Conservation (phyloP, 2,113 vertebrate species). For the Pitta sordida region DNA sequence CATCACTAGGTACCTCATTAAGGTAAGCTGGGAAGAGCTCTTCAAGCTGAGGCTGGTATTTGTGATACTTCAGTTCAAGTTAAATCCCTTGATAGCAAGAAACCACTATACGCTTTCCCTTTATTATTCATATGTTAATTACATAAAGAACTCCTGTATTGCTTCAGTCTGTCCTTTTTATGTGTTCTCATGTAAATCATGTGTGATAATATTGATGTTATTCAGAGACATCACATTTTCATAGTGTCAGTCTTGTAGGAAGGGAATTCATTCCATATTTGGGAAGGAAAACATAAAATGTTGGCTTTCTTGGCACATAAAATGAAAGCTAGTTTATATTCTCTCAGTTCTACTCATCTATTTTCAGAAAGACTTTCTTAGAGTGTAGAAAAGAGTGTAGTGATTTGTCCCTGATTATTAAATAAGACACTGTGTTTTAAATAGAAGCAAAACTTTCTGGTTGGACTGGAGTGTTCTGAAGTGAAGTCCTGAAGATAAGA, state of each 20-base stretch:
- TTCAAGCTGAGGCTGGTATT: not conserved
- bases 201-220: not conserved
- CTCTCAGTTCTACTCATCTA: not conserved
- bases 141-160: not conserved
- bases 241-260: not conserved
- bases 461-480: not conserved
- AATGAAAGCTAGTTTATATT: not conserved
- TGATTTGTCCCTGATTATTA: not conserved
- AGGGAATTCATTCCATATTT: not conserved
- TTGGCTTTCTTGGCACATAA: not conserved
- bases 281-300: not conserved
- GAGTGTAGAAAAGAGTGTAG: not conserved
- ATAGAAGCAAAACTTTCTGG: not conserved
- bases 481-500: not conserved
- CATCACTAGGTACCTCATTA: conserved; percentile 97
- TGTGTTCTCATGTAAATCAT: not conserved
- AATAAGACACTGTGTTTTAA: not conserved
- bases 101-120: not conserved
- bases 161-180: not conserved
- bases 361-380: not conserved
- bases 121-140: not conserved
- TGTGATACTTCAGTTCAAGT: not conserved
- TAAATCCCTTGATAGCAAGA: not conserved
- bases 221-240: not conserved
- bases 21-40: conserved; percentile 73